Conservation (phyloP, 1,140 invertebrate species). For the Halesus radiatus region DNA sequence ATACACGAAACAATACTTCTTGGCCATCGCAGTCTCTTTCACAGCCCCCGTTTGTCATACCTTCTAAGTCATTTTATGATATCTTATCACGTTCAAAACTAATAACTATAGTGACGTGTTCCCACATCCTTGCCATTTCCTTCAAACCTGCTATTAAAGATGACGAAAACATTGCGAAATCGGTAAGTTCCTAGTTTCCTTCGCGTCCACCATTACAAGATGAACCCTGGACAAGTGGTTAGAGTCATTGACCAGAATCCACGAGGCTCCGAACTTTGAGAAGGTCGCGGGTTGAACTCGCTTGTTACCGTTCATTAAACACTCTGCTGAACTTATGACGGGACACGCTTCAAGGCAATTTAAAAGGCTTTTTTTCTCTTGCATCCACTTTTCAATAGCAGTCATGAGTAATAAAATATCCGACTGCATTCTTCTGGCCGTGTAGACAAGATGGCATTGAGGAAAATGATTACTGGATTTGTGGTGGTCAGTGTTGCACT, state of each 20-base stretch:
- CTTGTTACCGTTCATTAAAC: constrained; percentile 20
- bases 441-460: constrained; percentile 31
- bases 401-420: constrained; percentile 31
- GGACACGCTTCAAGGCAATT: constrained; percentile 9
- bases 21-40: too few relatives aligned
- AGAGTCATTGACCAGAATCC: constrained; percentile 20
- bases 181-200: not conserved
- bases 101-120: too few relatives aligned
- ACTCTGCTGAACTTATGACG: constrained; percentile 11
- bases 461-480: not conserved
- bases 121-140: too few relatives aligned
- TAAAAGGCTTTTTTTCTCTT: not conserved
- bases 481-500: constrained; percentile 7
- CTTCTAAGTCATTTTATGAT: too few relatives aligned
- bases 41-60: too few relatives aligned
- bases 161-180: too few relatives aligned
- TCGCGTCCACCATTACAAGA: not conserved
- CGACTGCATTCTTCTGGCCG: constrained; percentile 14
- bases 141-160: too few relatives aligned
- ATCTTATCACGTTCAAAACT: too few relatives aligned
- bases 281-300: constrained; percentile 12
- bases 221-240: not conserved
- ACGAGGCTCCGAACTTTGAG: not conserved
- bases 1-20: too few relatives aligned
- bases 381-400: constrained; percentile 29